phyloP scores from a whole-genome alignment of 2,113 vertebrate genomes.

The Mormoops blainvillei region DNA sequence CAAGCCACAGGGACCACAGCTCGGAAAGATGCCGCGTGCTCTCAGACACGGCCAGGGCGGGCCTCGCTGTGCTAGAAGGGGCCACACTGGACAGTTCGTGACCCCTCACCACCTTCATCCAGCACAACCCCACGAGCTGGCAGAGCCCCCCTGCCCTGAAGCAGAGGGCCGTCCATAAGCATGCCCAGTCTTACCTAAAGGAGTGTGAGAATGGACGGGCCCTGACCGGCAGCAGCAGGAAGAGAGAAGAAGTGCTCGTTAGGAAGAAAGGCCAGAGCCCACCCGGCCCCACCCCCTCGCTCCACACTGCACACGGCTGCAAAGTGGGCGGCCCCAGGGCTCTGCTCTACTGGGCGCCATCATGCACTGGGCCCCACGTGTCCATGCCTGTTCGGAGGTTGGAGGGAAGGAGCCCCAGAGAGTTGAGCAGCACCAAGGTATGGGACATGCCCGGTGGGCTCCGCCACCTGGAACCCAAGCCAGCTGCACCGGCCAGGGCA shows the following conservation, averaged over 20 bases:
- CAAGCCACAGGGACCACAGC: not conserved
- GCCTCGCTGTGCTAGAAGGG: not conserved
- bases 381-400: not conserved
- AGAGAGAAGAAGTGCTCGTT: slow-evolving; percentile 67
- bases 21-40: accelerated
- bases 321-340: not conserved
- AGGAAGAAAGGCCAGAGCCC: slow-evolving; percentile 9
- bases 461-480: accelerated
- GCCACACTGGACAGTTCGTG: accelerated
- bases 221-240: slow-evolving; percentile 85
- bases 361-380: not conserved
- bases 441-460: not conserved
- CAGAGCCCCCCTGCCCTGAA: not conserved
- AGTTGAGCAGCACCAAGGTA: not conserved
- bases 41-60: not conserved
- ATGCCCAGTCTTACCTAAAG: slow-evolving; percentile 91
- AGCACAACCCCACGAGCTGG: not conserved
- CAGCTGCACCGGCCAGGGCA: not conserved
- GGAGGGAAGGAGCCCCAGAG: not conserved
- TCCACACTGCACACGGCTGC: accelerated
- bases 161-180: not conserved
- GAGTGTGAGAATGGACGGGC: slow-evolving; percentile 95
- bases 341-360: not conserved
- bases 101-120: not conserved
- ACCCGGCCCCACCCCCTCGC: no score